These are phyloP conservation scores for Spodoptera exigua DNA, from an alignment of 2,888 invertebrate genomes.

Conservation along the genomic window DNA sequence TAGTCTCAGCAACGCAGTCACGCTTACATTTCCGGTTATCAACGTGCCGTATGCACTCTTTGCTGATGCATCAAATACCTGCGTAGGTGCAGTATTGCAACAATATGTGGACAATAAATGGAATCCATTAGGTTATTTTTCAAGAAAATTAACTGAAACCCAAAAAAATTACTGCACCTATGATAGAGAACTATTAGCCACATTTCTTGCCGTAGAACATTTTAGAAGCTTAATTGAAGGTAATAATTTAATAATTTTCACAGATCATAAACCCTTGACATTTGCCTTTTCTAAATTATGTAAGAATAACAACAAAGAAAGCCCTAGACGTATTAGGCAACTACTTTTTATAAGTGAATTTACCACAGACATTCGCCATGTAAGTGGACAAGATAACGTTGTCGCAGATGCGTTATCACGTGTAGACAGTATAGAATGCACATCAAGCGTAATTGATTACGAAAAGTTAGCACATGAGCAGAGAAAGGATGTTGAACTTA, in stretches of 20 bases:
- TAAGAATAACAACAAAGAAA: no score
- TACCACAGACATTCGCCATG: neutral
- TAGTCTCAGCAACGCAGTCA: neutral
- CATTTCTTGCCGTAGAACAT: no score
- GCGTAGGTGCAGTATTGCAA: slow-evolving; percentile 1
- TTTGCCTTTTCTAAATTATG: neutral
- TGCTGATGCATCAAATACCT: neutral
- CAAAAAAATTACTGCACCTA: neutral
- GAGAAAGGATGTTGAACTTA: neutral
- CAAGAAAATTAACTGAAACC: neutral
- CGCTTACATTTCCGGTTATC: neutral
- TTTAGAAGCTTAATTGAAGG: no score
- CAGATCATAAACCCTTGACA: no score
- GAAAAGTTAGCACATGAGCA: neutral
- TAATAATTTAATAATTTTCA: no score
- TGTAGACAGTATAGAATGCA: neutral
- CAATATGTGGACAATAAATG: neutral
- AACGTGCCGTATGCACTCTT: neutral
- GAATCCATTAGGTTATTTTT: slow-evolving; percentile 1
- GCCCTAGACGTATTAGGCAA: no score
- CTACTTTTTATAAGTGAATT: neutral
- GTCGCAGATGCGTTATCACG: neutral
- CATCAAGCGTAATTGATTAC: neutral
- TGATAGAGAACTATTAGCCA: no score
- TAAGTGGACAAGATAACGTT: neutral